Evolutionary conservation across 35 echinoderm and acorn worm genomes (phyloP), one percentile per base, ranked within the genome.

Genomic region (Chiridota heheva): DNA sequence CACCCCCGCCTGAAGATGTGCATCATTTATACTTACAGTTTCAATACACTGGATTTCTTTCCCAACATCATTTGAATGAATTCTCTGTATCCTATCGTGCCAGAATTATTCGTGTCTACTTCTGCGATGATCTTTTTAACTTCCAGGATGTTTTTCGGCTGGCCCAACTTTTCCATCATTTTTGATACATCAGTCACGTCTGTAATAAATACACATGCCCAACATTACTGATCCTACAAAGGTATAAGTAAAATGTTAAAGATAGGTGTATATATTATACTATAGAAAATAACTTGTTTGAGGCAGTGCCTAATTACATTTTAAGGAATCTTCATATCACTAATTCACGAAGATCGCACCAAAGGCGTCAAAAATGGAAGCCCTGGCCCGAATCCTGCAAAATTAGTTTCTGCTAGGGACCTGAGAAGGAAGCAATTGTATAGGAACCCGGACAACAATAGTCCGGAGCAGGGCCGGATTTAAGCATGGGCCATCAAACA

Each of bases 41-140:
- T 98, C 39, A 98, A 42, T 3, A 98, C 78, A 13, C 77, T 83
- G 20, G 56, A 81, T 51, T 98, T 98, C 29, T 82, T 82, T 16
- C 95, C 95, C n/a, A 98, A 78, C 95, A 98, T 91, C 95, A 98
- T 91, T 36, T 84, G 53, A 42, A 98, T 61, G 32, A 92, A 98
- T 56, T 98, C 95, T 12, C 63, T 76, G 51, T 88, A 98, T 56
- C 80, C 90, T 80, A 98, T 91, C 33, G 89, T 98, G 1, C 95
- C 95, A 29, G 89, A 88, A 28, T 71, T 69, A 38, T 91, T 88
- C 7, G 73, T 49, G 64, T 98, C 95, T 13, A 98, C 81, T 47
- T 98, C 89, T 17, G 90, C 90, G 44, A 98, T 98, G 38, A 98
- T 98, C 73, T 98, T 98, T 49, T 80, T 85, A 15, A 88, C 78